Evolutionary conservation across 1,140 invertebrate genomes (phyloP), one percentile per base, ranked within the genome.

Genomic region (Drosophila watanabei): DNA sequence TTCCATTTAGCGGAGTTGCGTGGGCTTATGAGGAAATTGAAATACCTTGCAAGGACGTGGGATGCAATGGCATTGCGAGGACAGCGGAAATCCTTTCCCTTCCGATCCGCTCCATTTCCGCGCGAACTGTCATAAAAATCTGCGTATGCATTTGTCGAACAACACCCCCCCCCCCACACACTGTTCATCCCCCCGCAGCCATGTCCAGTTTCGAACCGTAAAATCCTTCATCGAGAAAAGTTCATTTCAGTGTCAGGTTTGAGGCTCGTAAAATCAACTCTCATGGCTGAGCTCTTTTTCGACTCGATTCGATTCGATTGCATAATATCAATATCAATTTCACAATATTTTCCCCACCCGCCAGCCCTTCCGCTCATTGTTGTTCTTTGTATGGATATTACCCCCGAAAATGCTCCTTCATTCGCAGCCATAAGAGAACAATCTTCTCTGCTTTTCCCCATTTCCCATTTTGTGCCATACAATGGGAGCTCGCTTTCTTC

Each of bases 291-390:
- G 61, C 57, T 66, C 6, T 32, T 18, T 57, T 54, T 57, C 18
- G 10, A 18, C 32, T 61, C 14, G 30, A 8, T 45, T 13, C 60
- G 49, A 39, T 45, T 37, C 60, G 60, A 72, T 75, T 75, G 71
- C 72, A 75, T 75, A 75, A 75, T 75, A 75, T 64, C 71, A 63
- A 75, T 75, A 75, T 77, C 75, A 77, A 77, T 77, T 68, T 77
- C 61, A 51, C 64, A 71, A 56, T 41, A 56, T 41, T 32, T 28
- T 49, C 28, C 49, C 18, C 62, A 16, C 49, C 35, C 14, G 28
- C 49, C 2, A 24, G 30, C 18, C 37, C 35, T 41, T 39, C 69
- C 32, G 33, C 20, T 54, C 52, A 59, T 72, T 73, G 68, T 73
- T 73, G 68, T 37, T 37, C 56, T 52, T 61, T 73, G 68, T 57